Evolutionary conservation across 1,140 invertebrate species (phyloP).

Genomic region (Zaprionus capensis): DNA sequence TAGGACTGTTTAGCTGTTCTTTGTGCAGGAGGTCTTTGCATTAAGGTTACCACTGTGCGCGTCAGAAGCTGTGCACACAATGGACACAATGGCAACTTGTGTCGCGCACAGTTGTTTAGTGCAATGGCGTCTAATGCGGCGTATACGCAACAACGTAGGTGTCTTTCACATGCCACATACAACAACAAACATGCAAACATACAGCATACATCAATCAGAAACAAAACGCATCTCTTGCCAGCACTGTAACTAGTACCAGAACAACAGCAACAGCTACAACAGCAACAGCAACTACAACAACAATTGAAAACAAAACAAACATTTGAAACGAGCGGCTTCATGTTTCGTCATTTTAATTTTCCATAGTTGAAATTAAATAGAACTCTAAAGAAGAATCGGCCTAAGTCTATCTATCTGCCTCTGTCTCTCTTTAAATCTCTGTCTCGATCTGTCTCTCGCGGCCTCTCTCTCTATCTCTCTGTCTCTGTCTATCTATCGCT

Average conservation of each 20-base stretch:
- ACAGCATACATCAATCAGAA: no score
- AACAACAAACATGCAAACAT: neutral
- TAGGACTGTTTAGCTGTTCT: slow-evolving; percentile 62
- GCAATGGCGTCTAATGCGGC: slow-evolving; percentile 56
- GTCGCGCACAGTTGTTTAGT: slow-evolving; percentile 54
- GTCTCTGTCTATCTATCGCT: slow-evolving; percentile 38
- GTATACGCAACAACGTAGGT: slow-evolving; percentile 59
- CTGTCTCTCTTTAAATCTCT: slow-evolving; percentile 35
- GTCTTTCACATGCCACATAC: slow-evolving; percentile 14
- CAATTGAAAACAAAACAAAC: slow-evolving; percentile 23
- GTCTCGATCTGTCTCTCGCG: slow-evolving; percentile 25
- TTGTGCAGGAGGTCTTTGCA: slow-evolving; percentile 63
- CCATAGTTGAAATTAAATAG: slow-evolving; percentile 53
- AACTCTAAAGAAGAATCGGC: slow-evolving; percentile 61
- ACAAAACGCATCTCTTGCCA: neutral
- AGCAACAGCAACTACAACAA: slow-evolving; percentile 36
- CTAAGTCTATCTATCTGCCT: slow-evolving; percentile 39
- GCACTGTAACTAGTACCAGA: slow-evolving; percentile 9
- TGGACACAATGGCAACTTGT: slow-evolving; percentile 4
- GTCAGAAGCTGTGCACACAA: slow-evolving; percentile 20
- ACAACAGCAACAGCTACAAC: slow-evolving; percentile 24
- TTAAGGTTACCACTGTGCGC: slow-evolving; percentile 49
- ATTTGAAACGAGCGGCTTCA: slow-evolving; percentile 53
- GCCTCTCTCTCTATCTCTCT: slow-evolving; percentile 42
- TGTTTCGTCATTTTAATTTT: slow-evolving; percentile 63